phyloP scores from a whole-genome alignment of 2,113 vertebrate species.

The Microtus oregoni region DNA sequence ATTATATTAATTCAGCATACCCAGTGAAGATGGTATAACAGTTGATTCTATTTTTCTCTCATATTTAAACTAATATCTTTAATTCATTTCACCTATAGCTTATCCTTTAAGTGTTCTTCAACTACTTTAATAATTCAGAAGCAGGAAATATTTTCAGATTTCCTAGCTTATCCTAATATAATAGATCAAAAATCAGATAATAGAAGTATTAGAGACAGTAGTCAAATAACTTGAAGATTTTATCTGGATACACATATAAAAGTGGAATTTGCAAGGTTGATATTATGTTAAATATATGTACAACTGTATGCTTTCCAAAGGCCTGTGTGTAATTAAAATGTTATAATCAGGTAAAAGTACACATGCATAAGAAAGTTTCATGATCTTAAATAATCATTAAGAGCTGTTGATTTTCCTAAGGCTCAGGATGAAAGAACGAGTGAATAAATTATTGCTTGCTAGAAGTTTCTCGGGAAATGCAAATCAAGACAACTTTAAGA shows the following conservation, averaged over 20 bases:
- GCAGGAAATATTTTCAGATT: conserved; percentile 13
- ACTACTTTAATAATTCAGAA: conserved; percentile 39
- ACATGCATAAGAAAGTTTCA: not conserved
- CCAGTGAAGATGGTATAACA: conserved; percentile 41
- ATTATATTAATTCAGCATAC: conserved; percentile 55
- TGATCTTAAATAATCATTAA: conserved; percentile 27
- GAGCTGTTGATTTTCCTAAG: conserved; percentile 49
- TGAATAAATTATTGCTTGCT: conserved; percentile 38
- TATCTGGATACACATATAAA: conserved; percentile 42
- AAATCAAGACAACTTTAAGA: too few species aligned
- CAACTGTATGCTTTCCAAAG: conserved; percentile 18
- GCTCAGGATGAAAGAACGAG: conserved; percentile 4
- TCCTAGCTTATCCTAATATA: not conserved
- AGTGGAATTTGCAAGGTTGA: not conserved
- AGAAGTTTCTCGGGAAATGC: conserved; percentile 43
- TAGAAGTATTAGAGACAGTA: not conserved
- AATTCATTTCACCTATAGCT: conserved; percentile 32
- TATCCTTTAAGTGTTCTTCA: conserved; percentile 45
- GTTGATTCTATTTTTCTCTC: conserved; percentile 32
- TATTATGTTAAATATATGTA: not conserved
- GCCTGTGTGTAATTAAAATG: not conserved
- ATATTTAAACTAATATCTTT: conserved; percentile 61
- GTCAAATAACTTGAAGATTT: conserved; percentile 11
- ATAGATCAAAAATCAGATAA: conserved; percentile 41
- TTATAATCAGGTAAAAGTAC: conserved; percentile 33